Percentiles rank a stretch among this genome's conserved stretches.
These are phyloP conservation scores for Calcarius lapponicus DNA, from an alignment of 2,797 vertebrate genomes.

Conservation along the genomic window DNA sequence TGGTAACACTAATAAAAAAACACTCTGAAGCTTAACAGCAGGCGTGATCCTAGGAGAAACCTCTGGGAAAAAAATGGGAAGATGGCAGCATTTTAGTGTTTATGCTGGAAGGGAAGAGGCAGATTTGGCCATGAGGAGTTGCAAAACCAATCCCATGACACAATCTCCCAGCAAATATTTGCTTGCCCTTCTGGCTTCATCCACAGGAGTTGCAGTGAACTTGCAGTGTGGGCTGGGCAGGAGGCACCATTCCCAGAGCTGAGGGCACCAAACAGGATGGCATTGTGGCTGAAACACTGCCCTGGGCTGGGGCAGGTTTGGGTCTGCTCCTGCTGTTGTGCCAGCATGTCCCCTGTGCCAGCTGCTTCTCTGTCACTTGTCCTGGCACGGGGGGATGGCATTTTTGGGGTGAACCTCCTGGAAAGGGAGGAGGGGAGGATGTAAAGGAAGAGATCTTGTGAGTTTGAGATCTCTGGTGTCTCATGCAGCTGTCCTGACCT, in stretches of 20 bases:
- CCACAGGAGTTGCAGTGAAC: neutral
- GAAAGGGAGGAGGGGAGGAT: neutral
- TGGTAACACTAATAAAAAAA: neutral
- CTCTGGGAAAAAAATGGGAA: neutral
- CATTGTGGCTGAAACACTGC: neutral
- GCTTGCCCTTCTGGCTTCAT: neutral
- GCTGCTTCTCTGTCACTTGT: neutral
- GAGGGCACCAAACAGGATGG: neutral
- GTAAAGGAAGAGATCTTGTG: fast-evolving
- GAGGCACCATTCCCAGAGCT: neutral
- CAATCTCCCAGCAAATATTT: neutral
- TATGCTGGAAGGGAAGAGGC: neutral
- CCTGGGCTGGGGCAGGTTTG: neutral
- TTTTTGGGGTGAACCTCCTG: neutral
- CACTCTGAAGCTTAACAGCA: neutral
- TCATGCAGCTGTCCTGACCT: neutral
- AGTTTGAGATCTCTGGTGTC: neutral
- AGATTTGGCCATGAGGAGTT: neutral
- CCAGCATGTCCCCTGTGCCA: fast-evolving
- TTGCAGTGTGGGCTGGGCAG: neutral
- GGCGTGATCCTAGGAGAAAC: neutral
- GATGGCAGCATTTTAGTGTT: neutral
- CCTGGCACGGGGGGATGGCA: fast-evolving
- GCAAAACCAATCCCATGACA: neutral
- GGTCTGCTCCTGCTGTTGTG: neutral